A percentile compares a stretch with the other conserved stretches of the same genome.
Conservation (phyloP, 2,113 vertebrate species). For the Shinisaurus crocodilurus region DNA sequence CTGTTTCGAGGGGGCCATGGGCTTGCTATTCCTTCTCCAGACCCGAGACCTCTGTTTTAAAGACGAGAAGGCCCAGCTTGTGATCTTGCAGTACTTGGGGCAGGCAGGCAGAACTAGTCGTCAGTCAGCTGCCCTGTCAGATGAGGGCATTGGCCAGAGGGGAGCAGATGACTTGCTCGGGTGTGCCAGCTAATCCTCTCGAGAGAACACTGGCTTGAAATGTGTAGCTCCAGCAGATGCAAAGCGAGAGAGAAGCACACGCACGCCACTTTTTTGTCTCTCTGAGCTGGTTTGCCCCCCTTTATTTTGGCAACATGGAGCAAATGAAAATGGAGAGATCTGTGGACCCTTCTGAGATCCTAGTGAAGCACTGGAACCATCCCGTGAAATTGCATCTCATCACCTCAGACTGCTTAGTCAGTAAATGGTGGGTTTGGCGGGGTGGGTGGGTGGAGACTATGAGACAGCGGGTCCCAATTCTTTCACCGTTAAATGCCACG, state of each 20-base stretch:
- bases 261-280: too few species aligned
- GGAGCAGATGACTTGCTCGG: neutral
- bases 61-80: neutral
- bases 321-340: too few species aligned
- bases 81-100: neutral
- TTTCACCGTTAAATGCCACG: neutral
- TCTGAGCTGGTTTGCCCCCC: too few species aligned
- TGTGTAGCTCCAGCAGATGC: too few species aligned
- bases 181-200: too few species aligned
- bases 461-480: too few species aligned
- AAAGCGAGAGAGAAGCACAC: too few species aligned
- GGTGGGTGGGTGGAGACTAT: too few species aligned
- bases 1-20: neutral
- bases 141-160: neutral
- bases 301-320: too few species aligned
- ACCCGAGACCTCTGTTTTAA: neutral
- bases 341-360: neutral
- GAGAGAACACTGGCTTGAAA: too few species aligned
- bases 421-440: neutral
- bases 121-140: neutral
- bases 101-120: neutral
- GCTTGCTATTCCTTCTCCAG: too few species aligned
- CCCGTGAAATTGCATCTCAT: neutral
- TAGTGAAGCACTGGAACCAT: too few species aligned
- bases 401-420: neutral